A percentile compares a stretch with the other conserved stretches of the same genome.
Evolutionary conservation across 1,140 invertebrate species (phyloP).

Genomic region (Oscheius sp.): DNA sequence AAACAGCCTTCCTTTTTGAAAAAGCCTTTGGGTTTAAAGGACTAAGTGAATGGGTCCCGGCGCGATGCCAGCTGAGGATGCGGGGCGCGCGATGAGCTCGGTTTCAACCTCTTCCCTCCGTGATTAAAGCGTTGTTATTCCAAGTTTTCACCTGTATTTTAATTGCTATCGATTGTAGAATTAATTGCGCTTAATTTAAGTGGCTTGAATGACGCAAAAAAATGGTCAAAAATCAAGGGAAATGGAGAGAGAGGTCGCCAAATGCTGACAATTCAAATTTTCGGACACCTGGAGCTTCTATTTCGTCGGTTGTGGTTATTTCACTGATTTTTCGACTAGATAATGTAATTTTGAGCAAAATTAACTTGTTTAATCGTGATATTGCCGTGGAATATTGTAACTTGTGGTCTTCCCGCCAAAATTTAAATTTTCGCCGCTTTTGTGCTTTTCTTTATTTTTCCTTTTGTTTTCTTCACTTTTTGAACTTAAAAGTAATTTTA

Average conservation of each 20-base stretch:
- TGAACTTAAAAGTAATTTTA: too few species aligned
- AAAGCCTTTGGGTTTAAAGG: not conserved
- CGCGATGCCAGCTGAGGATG: not conserved
- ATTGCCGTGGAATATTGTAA: not conserved
- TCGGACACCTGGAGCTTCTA: too few species aligned
- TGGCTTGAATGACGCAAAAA: not conserved
- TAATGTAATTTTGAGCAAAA: not conserved
- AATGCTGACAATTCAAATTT: not conserved
- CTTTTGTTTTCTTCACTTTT: too few species aligned
- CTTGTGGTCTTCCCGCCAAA: not conserved
- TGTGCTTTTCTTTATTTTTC: not conserved
- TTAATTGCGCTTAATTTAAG: not conserved
- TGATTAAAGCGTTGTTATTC: not conserved
- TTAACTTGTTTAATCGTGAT: not conserved
- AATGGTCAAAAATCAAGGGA: not conserved
- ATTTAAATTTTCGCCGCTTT: not conserved
- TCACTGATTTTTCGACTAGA: not conserved
- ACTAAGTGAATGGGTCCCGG: not conserved
- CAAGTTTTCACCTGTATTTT: not conserved
- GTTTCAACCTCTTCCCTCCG: too few species aligned
- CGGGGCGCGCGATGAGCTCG: not conserved
- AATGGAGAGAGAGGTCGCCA: not conserved
- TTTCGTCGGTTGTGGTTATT: too few species aligned
- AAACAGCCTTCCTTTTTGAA: not conserved
- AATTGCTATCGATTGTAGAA: not conserved